Conservation (phyloP, 37 sponge, comb jelly and placozoan species). For the Ephydatia muelleri region DNA sequence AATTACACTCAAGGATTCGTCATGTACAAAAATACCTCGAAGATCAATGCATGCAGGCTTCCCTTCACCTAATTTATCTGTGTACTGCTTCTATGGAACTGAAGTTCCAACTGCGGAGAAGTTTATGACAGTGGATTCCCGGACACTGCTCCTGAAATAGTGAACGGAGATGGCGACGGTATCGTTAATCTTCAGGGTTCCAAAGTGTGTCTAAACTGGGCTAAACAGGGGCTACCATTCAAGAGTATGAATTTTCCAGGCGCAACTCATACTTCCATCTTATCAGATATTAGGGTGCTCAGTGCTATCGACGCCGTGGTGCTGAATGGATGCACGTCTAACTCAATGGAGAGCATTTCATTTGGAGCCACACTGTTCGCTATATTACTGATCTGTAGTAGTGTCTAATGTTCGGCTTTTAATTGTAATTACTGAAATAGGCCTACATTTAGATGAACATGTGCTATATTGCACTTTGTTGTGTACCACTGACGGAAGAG, state of each 20-base stretch:
- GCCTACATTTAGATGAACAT: too few relatives aligned
- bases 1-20: constrained; percentile 29
- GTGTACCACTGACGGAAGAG: too few relatives aligned
- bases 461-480: too few relatives aligned
- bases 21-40: constrained; percentile 20
- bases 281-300: constrained; percentile 13
- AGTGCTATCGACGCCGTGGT: constrained; percentile 2
- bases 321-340: too few relatives aligned
- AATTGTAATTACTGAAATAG: too few relatives aligned
- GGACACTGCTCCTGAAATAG: too few relatives aligned
- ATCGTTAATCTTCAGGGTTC: constrained; percentile 55
- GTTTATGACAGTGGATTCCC: not conserved
- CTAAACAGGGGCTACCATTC: not conserved
- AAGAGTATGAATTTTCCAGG: not conserved
- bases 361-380: too few relatives aligned
- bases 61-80: constrained; percentile 49
- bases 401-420: too few relatives aligned
- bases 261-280: constrained; percentile 28
- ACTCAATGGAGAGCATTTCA: too few relatives aligned
- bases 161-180: constrained; percentile 73
- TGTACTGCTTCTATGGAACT: constrained; percentile 64
- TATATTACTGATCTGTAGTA: too few relatives aligned
- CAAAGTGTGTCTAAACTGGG: constrained; percentile 66
- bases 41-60: constrained; percentile 32
- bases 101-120: too few relatives aligned